Percentiles rank a stretch among this genome's conserved stretches.
Conservation (phyloP, 53 echinoderm and acorn worm species). For the Apostichopus leukothele region DNA sequence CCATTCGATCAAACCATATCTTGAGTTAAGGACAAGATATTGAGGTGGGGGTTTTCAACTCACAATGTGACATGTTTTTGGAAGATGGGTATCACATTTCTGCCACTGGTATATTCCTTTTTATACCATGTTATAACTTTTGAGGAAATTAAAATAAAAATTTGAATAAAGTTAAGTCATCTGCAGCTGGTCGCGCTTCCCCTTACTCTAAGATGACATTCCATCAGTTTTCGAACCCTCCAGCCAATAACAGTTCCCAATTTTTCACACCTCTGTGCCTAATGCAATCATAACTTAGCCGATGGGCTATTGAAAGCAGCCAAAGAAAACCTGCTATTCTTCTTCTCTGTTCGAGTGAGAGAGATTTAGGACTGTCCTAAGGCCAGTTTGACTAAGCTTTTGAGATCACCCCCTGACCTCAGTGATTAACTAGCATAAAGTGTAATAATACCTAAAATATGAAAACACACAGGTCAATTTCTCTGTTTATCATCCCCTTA, state of each 20-base stretch:
- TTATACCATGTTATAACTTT: too few species aligned
- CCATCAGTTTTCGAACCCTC: neutral
- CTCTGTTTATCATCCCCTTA: neutral
- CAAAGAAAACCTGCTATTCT: neutral
- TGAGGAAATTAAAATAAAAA: too few species aligned
- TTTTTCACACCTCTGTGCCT: neutral
- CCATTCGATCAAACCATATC: too few species aligned
- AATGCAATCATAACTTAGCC: neutral
- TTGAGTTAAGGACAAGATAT: too few species aligned
- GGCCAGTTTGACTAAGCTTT: neutral
- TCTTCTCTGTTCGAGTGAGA: neutral
- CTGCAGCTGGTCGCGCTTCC: neutral
- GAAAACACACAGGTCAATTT: constrained; percentile 9
- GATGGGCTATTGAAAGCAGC: neutral
- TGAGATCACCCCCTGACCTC: neutral
- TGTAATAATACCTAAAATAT: constrained; percentile 29
- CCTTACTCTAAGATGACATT: neutral
- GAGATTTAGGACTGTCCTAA: neutral
- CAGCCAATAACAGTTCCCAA: neutral
- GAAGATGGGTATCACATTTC: too few species aligned
- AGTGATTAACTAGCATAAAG: constrained; percentile 3
- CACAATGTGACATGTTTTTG: too few species aligned
- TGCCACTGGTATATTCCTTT: too few species aligned
- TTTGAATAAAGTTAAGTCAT: too few species aligned
- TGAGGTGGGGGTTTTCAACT: too few species aligned